Conservation (phyloP, 2,888 invertebrate species). For the Operophtera brumata region DNA sequence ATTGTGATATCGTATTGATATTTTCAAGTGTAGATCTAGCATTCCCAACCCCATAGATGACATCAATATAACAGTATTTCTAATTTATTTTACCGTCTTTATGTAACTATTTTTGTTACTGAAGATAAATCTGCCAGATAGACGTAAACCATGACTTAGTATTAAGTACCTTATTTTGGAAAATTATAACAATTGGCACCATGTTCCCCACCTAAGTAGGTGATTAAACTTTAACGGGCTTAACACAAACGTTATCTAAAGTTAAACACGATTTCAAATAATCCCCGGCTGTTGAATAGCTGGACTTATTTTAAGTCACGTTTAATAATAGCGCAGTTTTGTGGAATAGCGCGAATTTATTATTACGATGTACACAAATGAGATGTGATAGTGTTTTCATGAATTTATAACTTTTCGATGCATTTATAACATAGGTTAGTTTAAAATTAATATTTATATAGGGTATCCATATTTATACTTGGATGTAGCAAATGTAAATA, state of each 20-base stretch:
- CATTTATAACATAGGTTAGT: conserved; percentile 61
- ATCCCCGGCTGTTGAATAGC: not conserved
- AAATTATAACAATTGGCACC: conserved; percentile 11
- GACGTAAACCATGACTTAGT: conserved; percentile 31
- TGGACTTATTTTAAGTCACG: not conserved
- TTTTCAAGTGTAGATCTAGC: conserved; percentile 8
- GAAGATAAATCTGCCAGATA: conserved; percentile 23
- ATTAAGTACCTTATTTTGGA: conserved; percentile 10
- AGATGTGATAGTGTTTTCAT: conserved; percentile 70
- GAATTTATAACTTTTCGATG: conserved; percentile 65
- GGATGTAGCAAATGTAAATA: conserved; percentile 68
- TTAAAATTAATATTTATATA: conserved; percentile 62
- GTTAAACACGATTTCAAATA: not conserved
- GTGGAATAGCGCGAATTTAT: conserved; percentile 25
- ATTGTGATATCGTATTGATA: not conserved
- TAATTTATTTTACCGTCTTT: conserved; percentile 22
- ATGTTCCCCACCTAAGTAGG: conserved; percentile 20
- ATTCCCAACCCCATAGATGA: conserved; percentile 7
- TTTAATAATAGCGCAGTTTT: not conserved
- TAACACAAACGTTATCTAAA: not conserved
- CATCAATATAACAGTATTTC: conserved; percentile 29
- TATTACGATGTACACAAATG: conserved; percentile 63
- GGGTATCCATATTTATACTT: conserved; percentile 67
- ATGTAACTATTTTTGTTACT: conserved; percentile 34
- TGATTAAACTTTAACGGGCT: conserved; percentile 13